Evolutionary conservation across 2,113 vertebrate genomes (phyloP).

Genomic region (Nycticorax nycticorax): DNA sequence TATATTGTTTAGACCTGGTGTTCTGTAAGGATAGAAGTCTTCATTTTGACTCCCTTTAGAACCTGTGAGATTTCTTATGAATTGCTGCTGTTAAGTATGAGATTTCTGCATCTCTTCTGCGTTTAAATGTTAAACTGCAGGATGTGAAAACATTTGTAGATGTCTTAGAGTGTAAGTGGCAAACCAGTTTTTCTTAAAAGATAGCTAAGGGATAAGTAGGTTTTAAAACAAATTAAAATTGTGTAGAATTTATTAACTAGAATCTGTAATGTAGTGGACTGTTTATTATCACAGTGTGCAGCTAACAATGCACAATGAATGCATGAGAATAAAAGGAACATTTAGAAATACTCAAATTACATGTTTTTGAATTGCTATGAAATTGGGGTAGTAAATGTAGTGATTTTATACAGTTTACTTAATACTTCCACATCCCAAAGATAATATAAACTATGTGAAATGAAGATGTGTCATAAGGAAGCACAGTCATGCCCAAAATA

Average conservation of each 20-base stretch:
- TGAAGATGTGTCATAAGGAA: neutral
- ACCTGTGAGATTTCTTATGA: neutral
- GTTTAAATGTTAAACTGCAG: neutral
- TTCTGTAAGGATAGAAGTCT: neutral
- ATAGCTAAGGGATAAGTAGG: neutral
- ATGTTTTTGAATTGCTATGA: neutral
- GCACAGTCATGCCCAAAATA: neutral
- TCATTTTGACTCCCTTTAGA: neutral
- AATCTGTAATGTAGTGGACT: neutral
- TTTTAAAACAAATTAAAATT: neutral
- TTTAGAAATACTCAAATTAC: neutral
- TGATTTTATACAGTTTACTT: neutral
- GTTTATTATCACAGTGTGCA: neutral
- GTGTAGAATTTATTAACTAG: neutral
- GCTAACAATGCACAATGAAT: neutral
- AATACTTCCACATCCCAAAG: neutral
- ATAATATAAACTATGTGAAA: neutral
- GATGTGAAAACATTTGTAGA: neutral
- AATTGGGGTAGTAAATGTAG: neutral
- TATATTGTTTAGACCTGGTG: neutral
- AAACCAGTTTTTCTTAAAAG: neutral
- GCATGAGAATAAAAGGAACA: neutral
- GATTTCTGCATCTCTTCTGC: neutral
- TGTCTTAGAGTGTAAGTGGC: neutral
- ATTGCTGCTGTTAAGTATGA: neutral